These are phyloP conservation scores for Elaeidobius kamerunicus DNA, from an alignment of 2,888 invertebrate genomes.

Conservation along the genomic window DNA sequence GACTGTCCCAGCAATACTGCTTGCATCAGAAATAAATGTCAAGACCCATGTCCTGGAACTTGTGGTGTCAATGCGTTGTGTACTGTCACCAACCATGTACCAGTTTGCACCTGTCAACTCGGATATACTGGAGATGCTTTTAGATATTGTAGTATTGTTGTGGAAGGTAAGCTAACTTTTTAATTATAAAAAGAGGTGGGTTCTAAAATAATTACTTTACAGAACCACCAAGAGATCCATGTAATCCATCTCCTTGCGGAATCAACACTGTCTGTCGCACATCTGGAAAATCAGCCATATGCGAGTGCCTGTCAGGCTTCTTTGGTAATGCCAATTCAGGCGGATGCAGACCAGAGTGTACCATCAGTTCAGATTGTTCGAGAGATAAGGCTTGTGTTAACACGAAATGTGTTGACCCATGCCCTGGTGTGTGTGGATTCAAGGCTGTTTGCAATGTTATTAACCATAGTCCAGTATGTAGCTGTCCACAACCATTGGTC, in stretches of 20 bases:
- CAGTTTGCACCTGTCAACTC: slow-evolving; percentile 58
- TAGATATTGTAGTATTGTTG: slow-evolving; percentile 48
- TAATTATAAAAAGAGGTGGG: slow-evolving; percentile 35
- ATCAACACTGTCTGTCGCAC: slow-evolving; percentile 68
- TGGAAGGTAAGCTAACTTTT: slow-evolving; percentile 34
- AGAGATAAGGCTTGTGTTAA: slow-evolving; percentile 72
- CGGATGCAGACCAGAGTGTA: slow-evolving; percentile 79
- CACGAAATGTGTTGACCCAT: slow-evolving; percentile 77
- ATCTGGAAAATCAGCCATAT: slow-evolving; percentile 57
- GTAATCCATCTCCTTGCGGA: slow-evolving; percentile 68
- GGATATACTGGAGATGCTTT: slow-evolving; percentile 57
- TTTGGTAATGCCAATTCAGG: slow-evolving; percentile 66
- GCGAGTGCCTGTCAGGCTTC: slow-evolving; percentile 74
- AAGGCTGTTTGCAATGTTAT: slow-evolving; percentile 74
- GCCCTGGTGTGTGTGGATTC: slow-evolving; percentile 75
- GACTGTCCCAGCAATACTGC: slow-evolving; percentile 80
- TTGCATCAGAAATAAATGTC: slow-evolving; percentile 79
- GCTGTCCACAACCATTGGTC: slow-evolving; percentile 67
- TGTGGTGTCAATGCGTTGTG: slow-evolving; percentile 82
- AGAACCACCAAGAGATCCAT: slow-evolving; percentile 49
- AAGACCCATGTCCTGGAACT: slow-evolving; percentile 79
- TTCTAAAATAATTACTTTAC: slow-evolving; percentile 4
- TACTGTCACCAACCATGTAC: slow-evolving; percentile 66
- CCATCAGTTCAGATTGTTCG: slow-evolving; percentile 77
- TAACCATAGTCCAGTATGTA: slow-evolving; percentile 84